These are phyloP conservation scores for Syngnathus scovelli DNA, from an alignment of 2,113 vertebrate genomes.

Conservation along the genomic window DNA sequence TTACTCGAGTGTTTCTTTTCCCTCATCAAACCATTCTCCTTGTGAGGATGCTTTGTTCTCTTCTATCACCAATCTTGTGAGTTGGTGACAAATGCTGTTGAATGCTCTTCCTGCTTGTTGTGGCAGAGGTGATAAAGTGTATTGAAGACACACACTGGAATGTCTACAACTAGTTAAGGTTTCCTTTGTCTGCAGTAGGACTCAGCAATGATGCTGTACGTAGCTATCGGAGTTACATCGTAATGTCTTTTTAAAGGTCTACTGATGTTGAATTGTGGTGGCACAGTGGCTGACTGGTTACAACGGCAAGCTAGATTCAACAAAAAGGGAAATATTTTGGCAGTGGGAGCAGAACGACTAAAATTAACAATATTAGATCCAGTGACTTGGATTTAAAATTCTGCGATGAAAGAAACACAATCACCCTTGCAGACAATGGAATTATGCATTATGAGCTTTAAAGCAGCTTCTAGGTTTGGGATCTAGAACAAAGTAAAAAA, in stretches of 20 bases:
- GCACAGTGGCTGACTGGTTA: too few relatives aligned
- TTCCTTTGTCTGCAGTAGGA: neutral
- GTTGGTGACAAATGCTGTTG: slow-evolving; percentile 1
- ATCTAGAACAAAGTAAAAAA: slow-evolving; percentile 37
- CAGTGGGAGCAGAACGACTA: slow-evolving; percentile 11
- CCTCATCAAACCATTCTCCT: neutral
- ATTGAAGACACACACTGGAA: neutral
- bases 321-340: slow-evolving; percentile 20
- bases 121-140: neutral
- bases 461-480: slow-evolving; percentile 34
- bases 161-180: neutral
- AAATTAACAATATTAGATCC: slow-evolving; percentile 25
- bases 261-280: too few relatives aligned
- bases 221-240: neutral
- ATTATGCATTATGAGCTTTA: slow-evolving; percentile 34
- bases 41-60: neutral
- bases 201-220: neutral
- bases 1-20: neutral
- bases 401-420: slow-evolving; percentile 50
- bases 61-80: neutral
- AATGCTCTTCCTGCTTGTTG: neutral
- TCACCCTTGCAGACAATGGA: slow-evolving; percentile 28
- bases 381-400: slow-evolving; percentile 45
- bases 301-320: too few relatives aligned
- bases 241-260: neutral